phyloP scores from a whole-genome alignment of 2,797 vertebrate species.

The Oceanodroma leucorhoa region DNA sequence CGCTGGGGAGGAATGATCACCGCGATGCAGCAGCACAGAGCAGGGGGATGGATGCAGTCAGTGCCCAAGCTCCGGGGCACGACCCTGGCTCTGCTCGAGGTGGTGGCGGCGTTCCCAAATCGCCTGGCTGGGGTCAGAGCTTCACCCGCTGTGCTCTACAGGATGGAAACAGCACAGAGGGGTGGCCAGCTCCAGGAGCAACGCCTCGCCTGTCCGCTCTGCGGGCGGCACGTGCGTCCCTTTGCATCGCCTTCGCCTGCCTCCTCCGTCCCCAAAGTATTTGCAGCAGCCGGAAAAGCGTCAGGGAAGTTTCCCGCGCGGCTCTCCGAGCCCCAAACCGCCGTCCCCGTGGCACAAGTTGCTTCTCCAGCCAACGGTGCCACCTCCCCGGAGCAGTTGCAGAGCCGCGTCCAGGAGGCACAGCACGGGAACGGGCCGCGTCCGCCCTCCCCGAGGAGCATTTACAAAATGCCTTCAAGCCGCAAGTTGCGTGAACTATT shows the following conservation, averaged over 20 bases:
- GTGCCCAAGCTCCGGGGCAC: accelerated
- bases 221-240: accelerated
- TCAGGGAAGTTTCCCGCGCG: neutral
- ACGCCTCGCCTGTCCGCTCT: accelerated
- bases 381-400: accelerated
- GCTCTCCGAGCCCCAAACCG: no score
- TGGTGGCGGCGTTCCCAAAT: accelerated
- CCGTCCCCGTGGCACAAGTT: no score
- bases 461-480: neutral
- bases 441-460: neutral
- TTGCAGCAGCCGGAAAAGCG: neutral
- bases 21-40: accelerated
- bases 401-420: accelerated
- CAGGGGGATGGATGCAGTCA: neutral
- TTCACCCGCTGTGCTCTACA: neutral
- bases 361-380: neutral
- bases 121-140: accelerated
- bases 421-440: accelerated
- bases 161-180: neutral
- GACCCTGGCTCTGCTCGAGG: neutral
- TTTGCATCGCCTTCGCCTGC: accelerated
- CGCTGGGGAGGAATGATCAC: accelerated
- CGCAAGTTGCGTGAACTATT: neutral
- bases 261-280: neutral
- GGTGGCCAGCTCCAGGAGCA: neutral